Base-by-base conservation (phyloP, 2,113 vertebrate genomes). In the Mustela lutreola region DNA sequence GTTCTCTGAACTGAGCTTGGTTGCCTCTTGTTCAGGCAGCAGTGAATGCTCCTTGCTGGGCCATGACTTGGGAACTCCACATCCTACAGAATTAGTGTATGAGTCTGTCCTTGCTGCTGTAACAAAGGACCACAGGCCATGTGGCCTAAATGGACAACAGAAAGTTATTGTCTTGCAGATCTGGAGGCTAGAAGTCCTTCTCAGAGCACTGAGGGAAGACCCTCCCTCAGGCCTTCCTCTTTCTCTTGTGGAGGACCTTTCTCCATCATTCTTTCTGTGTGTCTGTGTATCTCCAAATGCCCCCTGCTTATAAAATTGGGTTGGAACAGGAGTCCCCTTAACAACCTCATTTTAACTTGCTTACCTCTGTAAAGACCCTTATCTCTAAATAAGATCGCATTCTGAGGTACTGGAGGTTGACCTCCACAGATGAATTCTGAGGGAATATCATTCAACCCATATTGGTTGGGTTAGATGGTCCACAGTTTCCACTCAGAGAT, bases 61-160 rank as follows among this genome's bases (percentile, higher is more conserved):
- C 82, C 8, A 0, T 36, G 24, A 81, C 42, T 67, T 73, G 60
- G 82, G 73, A 89, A 48, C 42, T 15, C 9, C 2, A 0, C 8
- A 0, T 86, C 33, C 31, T 1, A 28, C 12, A 15, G 16, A 60
- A 5, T 0, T 26, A 75, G 19, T 21, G 4, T 31, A n/a, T 12
- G 19, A 11, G 65, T 39, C n/a, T n/a, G 6, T 28, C 28, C 15
- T 22, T 2, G 11, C 19, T 33, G 15, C 80, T 21, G 0, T 24
- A 48, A 50, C 5, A 11, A 60, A 65, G 48, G 42, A 22, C 62
- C 89, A 39, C 28, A 36, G 31, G 2, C 60, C 11, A 6, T 71
- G 19, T 21, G 5, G 19, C 58, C 16, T 45, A 28, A 28, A 48
- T 16, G 15, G 73, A 48, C 48, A 50, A 67, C 65, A 85, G 70